Conservation (phyloP, 1,140 invertebrate genomes). For the Macrobrachium nipponense region DNA sequence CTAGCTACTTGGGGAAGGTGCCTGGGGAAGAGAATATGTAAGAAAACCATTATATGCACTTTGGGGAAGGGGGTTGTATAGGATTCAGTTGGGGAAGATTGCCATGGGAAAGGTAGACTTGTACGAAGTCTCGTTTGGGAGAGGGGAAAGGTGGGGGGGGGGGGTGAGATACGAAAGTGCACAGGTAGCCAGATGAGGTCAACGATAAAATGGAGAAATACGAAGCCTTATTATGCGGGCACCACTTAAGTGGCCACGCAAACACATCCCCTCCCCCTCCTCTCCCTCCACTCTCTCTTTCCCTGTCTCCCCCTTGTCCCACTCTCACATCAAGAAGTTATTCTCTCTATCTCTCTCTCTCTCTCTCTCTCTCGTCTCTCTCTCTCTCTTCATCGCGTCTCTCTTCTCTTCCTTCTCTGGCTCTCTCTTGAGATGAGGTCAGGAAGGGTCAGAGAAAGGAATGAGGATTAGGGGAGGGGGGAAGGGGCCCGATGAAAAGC, state of each 20-base stretch:
- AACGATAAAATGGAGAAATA: neutral
- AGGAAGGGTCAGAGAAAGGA: too few relatives aligned
- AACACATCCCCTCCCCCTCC: neutral
- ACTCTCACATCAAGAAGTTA: neutral
- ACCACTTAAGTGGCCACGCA: too few relatives aligned
- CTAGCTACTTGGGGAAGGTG: too few relatives aligned
- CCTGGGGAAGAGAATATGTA: neutral
- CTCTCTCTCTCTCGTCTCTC: neutral
- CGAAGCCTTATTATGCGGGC: too few relatives aligned
- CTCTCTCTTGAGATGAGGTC: neutral
- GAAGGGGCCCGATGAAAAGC: too few relatives aligned
- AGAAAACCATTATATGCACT: neutral
- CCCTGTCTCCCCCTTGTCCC: too few relatives aligned
- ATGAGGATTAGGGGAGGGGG: too few relatives aligned
- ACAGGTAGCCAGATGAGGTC: conserved; percentile 34
- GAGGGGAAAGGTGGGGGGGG: too few relatives aligned
- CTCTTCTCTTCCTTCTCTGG: neutral
- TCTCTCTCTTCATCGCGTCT: neutral
- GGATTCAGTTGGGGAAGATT: too few relatives aligned
- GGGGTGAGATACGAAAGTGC: neutral
- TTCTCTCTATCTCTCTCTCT: neutral
- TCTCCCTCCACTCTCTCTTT: neutral
- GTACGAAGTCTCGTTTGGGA: too few relatives aligned
- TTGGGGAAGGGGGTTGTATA: too few relatives aligned
- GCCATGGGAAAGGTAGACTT: too few relatives aligned